Conservation (phyloP, 2,888 invertebrate species). For the Horisme vitalbata region DNA sequence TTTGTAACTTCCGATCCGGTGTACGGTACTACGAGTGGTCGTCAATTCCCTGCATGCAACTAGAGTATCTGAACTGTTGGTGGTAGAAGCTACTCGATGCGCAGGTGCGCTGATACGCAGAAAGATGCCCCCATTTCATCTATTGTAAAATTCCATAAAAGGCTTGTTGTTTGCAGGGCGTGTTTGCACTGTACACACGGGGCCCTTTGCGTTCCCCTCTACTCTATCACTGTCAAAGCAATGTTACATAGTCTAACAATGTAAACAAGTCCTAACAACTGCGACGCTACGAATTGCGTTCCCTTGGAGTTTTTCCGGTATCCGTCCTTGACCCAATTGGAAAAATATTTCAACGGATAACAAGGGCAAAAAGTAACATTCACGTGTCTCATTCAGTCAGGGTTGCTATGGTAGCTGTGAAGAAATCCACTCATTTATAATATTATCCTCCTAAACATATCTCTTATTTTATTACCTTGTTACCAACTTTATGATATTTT, state of each 20-base stretch:
- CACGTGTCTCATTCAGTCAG: conserved; percentile 14
- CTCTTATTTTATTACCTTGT: too few species aligned
- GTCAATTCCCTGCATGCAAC: too few species aligned
- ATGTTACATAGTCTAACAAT: conserved; percentile 36
- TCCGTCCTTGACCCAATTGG: conserved; percentile 60
- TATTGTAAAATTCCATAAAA: conserved; percentile 21
- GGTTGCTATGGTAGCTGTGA: conserved; percentile 2
- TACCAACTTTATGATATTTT: neutral
- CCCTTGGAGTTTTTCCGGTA: conserved; percentile 46
- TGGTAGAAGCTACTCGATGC: too few species aligned
- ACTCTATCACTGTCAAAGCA: conserved; percentile 34
- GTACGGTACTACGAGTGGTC: too few species aligned
- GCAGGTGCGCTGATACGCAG: neutral
- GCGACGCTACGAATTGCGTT: conserved; percentile 47
- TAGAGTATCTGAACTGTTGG: too few species aligned
- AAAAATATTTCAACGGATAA: conserved; percentile 44
- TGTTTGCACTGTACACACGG: conserved; percentile 23
- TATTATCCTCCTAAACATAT: too few species aligned
- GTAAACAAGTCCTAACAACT: conserved; percentile 46
- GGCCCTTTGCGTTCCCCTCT: conserved; percentile 26
- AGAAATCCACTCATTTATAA: conserved; percentile 10
- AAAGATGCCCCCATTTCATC: conserved; percentile 11
- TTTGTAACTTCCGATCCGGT: too few species aligned
- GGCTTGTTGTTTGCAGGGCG: conserved; percentile 18
- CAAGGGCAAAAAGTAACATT: conserved; percentile 33